Base-by-base conservation (phyloP, 2,888 invertebrate species). In the Clostera curtula region DNA sequence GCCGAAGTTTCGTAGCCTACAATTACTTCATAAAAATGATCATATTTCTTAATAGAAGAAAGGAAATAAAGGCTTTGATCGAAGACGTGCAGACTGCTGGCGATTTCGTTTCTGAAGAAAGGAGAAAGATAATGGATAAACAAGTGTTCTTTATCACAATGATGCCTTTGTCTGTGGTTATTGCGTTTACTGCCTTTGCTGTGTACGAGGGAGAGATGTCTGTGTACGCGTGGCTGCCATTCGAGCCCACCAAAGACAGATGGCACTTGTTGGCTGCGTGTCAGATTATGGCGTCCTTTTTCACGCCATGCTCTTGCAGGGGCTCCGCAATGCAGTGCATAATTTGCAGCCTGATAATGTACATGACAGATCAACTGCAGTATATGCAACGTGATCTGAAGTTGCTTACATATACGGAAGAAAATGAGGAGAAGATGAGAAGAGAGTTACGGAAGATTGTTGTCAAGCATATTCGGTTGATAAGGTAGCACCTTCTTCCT, bases 161-260 rank as follows among this genome's bases (percentile, higher is more conserved):
- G 2, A 24, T 62, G 6, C 45, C 56, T 5, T 40, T 59, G 0
- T 31, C 38, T 0, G 29, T 65, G 0, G 37, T 64, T 0, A 31
- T 47, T 1, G 38, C 54, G 0, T 73, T 79, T 15, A 50, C 56
- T 29, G 27, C 49, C 1, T 16, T 67, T 6, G 56, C 67, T 10
- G 33, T 61, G 4, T 42, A 52, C 3, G 60, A 69, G 31, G 61
- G 62, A 7, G 68, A 71, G 25, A 53, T 77, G 62, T 36, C 57
- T 0, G 25, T 76, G 0, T 74, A 73, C 27, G 59, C 68, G 0
- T 80, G 77, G 79, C 46, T 79, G 52, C 80, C 80, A 1, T 79
- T 79, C 20, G 63, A 79, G 21, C 60, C 63, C 0, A 36, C 44
- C 16, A 50, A 67, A 30, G 67, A 38, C 27, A 40, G 33, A 29